Base-by-base conservation (phyloP, 2,113 vertebrate genomes). In the Nibea albiflora region DNA sequence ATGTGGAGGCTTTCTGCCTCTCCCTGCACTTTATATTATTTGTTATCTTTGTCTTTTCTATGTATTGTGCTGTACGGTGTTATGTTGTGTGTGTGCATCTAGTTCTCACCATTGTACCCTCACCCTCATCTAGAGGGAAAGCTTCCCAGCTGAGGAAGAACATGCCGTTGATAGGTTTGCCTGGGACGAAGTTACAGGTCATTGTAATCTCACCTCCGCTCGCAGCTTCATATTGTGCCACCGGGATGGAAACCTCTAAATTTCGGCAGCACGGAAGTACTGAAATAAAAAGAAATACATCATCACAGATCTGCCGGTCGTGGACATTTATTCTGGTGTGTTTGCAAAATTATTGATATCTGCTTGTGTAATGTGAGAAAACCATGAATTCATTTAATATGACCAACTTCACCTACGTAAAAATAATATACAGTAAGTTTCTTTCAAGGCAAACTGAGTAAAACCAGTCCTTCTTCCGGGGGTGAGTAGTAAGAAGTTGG, bases 171-270 rank as follows among this genome's bases (percentile, higher is more conserved):
- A 15, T 0, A 0, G 0, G 0, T 0, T 0, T 1, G 0, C 58
- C 9, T 0, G 95, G 95, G 16, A 9, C 4, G 58, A 97, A 98
- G 39, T 28, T 67, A 46, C 98, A 99, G 0, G 11, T 92, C 6
- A 99, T 81, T 5, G 81, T 93, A 20, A 77, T 78, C 0, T 94
- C 89, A 0, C 11, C 65, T 35, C 96, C 97, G 74, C 76, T 89
- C 8, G 88, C 82, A 5, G 93, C 96, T 81, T 88, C 73, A n/a
- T 96, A 87, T 35, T 74, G 0, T 3, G 26, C 44, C 24, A 65
- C 0, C 3, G 94, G 85, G 56, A 94, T 93, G 56, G 93, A 88
- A 89, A 98, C 96, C 0, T 84, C 15, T 54, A 98, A 72, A 67
- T 91, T 82, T 0, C 80, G 57, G 58, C 85, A 90, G 71, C 92